These are phyloP conservation scores for Karalla daura DNA, from an alignment of 2,797 vertebrate species.

Conservation along the genomic window DNA sequence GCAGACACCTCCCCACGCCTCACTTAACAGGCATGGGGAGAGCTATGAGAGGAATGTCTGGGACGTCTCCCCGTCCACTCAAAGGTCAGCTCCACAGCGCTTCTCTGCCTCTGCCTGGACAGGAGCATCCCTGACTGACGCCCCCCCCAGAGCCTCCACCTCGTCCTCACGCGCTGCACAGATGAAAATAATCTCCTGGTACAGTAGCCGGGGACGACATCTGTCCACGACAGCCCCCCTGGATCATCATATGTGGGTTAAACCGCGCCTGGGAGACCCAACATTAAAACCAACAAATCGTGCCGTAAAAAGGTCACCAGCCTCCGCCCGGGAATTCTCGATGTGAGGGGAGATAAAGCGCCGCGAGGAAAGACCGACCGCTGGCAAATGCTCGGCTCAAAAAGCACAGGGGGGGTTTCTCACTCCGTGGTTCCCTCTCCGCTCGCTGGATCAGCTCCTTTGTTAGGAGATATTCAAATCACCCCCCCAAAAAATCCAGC, in stretches of 20 bases:
- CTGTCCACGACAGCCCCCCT: slow-evolving; percentile 46
- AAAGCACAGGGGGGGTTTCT: slow-evolving; percentile 41
- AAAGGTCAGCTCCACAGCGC: no score
- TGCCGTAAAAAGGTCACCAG: slow-evolving; percentile 21
- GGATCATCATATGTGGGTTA: slow-evolving; percentile 40
- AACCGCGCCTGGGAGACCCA: slow-evolving; percentile 2
- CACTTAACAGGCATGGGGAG: no score
- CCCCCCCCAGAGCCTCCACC: slow-evolving; percentile 38
- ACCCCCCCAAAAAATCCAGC: slow-evolving; percentile 30
- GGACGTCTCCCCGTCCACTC: no score
- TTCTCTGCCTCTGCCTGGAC: slow-evolving; percentile 34
- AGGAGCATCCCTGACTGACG: no score
- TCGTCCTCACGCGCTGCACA: slow-evolving; percentile 28
- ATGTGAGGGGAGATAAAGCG: slow-evolving; percentile 19
- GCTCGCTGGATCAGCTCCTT: slow-evolving; percentile 58
- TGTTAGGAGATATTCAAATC: slow-evolving; percentile 59
- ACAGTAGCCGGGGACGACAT: slow-evolving; percentile 48
- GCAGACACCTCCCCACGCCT: no score
- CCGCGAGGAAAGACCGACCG: slow-evolving; percentile 6
- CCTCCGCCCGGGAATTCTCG: background rate
- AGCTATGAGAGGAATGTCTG: no score
- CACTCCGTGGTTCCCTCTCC: slow-evolving; percentile 23
- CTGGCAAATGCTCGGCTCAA: slow-evolving; percentile 32
- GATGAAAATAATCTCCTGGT: slow-evolving; percentile 53
- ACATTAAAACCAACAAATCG: background rate